Evolutionary conservation across 1,140 invertebrate species (phyloP).

Genomic region (Papilio xuthus): DNA sequence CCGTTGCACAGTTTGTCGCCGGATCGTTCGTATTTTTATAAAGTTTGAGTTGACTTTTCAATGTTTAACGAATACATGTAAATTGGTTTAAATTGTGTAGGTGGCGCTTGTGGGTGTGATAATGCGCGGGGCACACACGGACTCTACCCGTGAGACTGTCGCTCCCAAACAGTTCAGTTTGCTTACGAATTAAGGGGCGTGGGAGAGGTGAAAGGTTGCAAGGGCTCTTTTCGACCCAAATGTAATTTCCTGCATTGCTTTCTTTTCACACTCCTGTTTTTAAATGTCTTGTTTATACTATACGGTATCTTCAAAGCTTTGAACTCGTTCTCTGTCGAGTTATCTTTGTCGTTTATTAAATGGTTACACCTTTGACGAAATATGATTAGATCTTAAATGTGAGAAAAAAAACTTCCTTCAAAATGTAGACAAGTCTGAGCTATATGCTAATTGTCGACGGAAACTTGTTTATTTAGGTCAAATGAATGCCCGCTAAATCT

Average conservation of each 20-base stretch:
- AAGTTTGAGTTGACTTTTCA: slow-evolving; percentile 46
- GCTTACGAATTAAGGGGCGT: slow-evolving; percentile 70
- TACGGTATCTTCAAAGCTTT: slow-evolving; percentile 20
- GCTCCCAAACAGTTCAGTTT: slow-evolving; percentile 73
- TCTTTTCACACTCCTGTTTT: slow-evolving; percentile 38
- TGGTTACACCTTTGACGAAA: slow-evolving; percentile 23
- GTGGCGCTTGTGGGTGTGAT: slow-evolving; percentile 74
- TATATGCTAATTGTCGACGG: slow-evolving; percentile 29
- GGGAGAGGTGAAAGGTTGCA: slow-evolving; percentile 77
- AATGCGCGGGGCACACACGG: slow-evolving; percentile 72
- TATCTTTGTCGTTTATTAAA: slow-evolving; percentile 3
- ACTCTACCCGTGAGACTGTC: slow-evolving; percentile 72
- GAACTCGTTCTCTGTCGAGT: not conserved
- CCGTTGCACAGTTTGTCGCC: slow-evolving; percentile 38
- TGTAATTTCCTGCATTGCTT: slow-evolving; percentile 36
- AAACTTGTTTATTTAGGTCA: slow-evolving; percentile 35
- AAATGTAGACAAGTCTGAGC: slow-evolving; percentile 34
- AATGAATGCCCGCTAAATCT: slow-evolving; percentile 4
- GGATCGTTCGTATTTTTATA: slow-evolving; percentile 37
- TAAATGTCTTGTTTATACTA: slow-evolving; percentile 34
- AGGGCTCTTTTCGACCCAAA: slow-evolving; percentile 47
- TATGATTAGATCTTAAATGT: slow-evolving; percentile 33
- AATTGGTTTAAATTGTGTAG: slow-evolving; percentile 37
- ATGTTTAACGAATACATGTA: slow-evolving; percentile 31
- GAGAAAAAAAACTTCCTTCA: not conserved